Base-by-base conservation (phyloP, 2,888 invertebrate species). In the Anoncus sp. region DNA sequence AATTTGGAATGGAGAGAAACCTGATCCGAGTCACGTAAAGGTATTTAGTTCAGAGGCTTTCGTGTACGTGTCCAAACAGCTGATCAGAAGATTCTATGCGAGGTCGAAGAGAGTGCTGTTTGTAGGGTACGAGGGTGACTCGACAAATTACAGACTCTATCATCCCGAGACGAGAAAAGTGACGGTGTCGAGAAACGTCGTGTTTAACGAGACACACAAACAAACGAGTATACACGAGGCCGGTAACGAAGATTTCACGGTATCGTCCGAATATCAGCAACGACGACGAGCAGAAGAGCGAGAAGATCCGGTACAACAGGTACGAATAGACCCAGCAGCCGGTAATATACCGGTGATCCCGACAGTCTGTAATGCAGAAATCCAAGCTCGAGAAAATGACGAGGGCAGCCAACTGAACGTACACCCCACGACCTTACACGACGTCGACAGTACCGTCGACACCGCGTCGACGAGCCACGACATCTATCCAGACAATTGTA, bases 61-160 rank as follows among this genome's bases (percentile, higher is more conserved):
- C 40, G 65, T 69, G 4, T 67, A 78, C 43, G 59, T 79, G 9
- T 75, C 77, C 3, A 79, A 81, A 67, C 27, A 79, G 27, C 53
- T 62, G 22, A 65, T 55, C 10, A 77, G 63, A 38, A 77, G 77
- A 59, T 77, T 72, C 51, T 73, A 69, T 14, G 47, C 47, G 43
- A 53, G 57, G 38, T 24, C 65, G 51, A 60, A 55, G 31, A 60
- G 65, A 22, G 43, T 24, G 10, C 31, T 76, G 12, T 72, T 79
- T 45, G 80, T 80, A 14, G 78, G 24, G 14, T 62, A 47, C 45
- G 45, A 24, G 12, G 45, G 45, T 4, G 45, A 31, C 18, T 45
- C 62, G 2, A 74, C 43, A 7, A 63, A 72, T 38, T 70, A 63
- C 18, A 12, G 74, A 5, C 16, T 67, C n/a, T 59, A 63, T 16